phyloP scores from a whole-genome alignment of 2,888 invertebrate species.

The Drosophila anomelani region DNA sequence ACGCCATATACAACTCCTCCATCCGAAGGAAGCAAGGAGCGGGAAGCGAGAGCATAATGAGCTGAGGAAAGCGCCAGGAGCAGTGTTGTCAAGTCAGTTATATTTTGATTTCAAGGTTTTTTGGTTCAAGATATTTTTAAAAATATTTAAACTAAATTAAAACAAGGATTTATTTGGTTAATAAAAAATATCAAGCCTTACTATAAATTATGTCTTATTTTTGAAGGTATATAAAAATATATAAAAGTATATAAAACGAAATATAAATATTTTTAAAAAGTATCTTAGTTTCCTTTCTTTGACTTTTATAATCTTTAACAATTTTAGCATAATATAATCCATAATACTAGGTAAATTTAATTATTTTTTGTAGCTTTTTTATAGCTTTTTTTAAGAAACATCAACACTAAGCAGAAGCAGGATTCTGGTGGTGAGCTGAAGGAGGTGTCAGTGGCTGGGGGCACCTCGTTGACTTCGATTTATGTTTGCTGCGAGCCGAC shows the following conservation, averaged over 20 bases:
- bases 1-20: constrained; percentile 48
- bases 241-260: too few species aligned
- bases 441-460: constrained; percentile 16
- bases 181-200: too few species aligned
- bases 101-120: neutral
- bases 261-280: too few species aligned
- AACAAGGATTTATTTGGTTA: too few species aligned
- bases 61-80: constrained; percentile 20
- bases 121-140: neutral
- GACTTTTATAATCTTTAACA: too few species aligned
- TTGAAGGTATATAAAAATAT: neutral
- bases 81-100: constrained; percentile 13
- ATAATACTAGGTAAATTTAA: fast-evolving
- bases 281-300: too few species aligned
- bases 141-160: too few species aligned
- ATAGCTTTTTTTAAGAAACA: neutral
- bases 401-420: neutral
- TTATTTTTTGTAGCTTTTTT: neutral
- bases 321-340: fast-evolving
- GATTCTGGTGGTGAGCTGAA: neutral
- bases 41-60: constrained; percentile 31
- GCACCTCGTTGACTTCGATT: constrained; percentile 54
- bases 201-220: too few species aligned
- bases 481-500: constrained; percentile 62
- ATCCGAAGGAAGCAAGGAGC: constrained; percentile 27